A percentile compares a stretch with the other conserved stretches of the same genome.
Evolutionary conservation across 2,797 vertebrate genomes (phyloP).

Genomic region (Parotocinclus haroldoi): DNA sequence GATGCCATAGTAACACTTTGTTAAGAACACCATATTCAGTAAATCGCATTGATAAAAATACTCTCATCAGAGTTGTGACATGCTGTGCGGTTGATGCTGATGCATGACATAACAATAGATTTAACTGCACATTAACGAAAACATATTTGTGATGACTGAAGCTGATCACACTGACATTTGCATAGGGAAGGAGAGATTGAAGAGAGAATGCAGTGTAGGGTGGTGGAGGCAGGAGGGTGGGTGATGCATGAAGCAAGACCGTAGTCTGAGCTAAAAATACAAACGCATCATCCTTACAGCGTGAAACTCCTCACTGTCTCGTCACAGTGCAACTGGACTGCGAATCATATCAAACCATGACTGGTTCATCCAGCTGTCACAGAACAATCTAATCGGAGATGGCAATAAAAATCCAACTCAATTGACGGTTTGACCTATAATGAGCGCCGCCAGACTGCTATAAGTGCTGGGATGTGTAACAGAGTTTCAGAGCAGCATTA

Average conservation of each 20-base stretch:
- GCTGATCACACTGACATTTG: slow-evolving; percentile 4
- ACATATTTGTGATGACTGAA: not conserved
- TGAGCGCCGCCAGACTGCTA: not conserved
- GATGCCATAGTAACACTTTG: slow-evolving; percentile 47
- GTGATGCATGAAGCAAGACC: slow-evolving; percentile 13
- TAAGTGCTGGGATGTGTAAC: not conserved
- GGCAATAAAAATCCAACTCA: not conserved
- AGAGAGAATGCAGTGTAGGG: not conserved
- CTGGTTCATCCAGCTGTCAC: not conserved
- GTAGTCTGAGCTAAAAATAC: slow-evolving; percentile 37
- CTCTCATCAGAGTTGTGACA: slow-evolving; percentile 1
- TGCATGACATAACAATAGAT: not conserved
- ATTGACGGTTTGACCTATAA: slow-evolving; percentile 4
- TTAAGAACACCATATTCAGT: slow-evolving; percentile 28
- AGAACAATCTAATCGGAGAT: slow-evolving; percentile 6
- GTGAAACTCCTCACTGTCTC: slow-evolving; percentile 20
- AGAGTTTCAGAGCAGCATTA: slow-evolving; percentile 15
- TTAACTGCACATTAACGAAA: slow-evolving; percentile 5
- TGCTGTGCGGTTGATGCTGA: slow-evolving; percentile 7
- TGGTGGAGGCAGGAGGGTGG: slow-evolving; percentile 9
- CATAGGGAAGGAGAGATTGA: not conserved
- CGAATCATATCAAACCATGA: slow-evolving; percentile 15
- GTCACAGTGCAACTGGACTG: slow-evolving; percentile 14
- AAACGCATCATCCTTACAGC: slow-evolving; percentile 15
- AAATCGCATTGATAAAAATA: slow-evolving; percentile 40